Evolutionary conservation across 1,140 invertebrate species (phyloP).

Genomic region (Neodiprion fabricii): DNA sequence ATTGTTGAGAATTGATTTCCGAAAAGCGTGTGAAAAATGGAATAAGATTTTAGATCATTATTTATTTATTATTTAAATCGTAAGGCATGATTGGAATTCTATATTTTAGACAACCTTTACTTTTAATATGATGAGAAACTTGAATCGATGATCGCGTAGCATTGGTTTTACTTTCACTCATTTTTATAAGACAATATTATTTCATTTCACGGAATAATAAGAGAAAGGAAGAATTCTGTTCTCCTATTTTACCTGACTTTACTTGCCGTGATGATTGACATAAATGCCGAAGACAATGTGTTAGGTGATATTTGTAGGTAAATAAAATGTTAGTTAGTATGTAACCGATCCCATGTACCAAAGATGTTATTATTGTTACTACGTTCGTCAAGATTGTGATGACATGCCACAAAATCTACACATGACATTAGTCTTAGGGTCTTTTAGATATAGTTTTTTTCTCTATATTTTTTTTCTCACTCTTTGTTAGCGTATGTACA

Average conservation of each 20-base stretch:
- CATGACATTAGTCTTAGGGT: constrained; percentile 28
- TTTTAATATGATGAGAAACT: too few species aligned
- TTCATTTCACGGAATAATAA: too few species aligned
- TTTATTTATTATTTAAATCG: too few species aligned
- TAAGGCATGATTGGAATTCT: too few species aligned
- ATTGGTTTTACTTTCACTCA: too few species aligned
- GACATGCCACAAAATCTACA: constrained; percentile 17
- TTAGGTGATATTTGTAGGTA: constrained; percentile 14
- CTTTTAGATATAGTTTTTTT: neutral
- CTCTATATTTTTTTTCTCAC: neutral
- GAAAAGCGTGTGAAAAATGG: too few species aligned
- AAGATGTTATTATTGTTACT: constrained; percentile 38
- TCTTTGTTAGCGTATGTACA: constrained; percentile 23
- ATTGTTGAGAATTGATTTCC: too few species aligned
- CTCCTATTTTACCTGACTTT: neutral
- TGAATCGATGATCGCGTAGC: too few species aligned
- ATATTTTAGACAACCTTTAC: too few species aligned
- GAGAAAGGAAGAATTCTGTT: too few species aligned
- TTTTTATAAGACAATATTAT: too few species aligned
- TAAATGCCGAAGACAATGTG: neutral
- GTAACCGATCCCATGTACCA: constrained; percentile 36
- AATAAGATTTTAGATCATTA: too few species aligned
- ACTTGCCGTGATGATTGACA: neutral
- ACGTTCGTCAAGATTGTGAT: constrained; percentile 26
- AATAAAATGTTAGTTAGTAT: constrained; percentile 1